Base-by-base conservation (phyloP, 2,113 vertebrate species). In the Varanus komodoensis region DNA sequence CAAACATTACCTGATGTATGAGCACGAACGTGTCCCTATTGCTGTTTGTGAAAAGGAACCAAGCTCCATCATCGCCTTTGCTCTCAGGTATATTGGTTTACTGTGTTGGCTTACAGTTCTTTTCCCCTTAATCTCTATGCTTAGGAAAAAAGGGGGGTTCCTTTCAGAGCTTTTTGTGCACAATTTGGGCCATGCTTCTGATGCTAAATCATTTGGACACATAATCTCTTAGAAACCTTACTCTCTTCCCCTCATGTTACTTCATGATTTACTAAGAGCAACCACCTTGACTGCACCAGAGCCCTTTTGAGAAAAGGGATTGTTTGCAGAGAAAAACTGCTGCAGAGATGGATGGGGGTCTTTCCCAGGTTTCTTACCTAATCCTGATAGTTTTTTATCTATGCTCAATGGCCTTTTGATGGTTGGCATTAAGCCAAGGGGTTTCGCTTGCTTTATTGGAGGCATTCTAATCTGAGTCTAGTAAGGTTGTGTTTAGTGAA, bases 31-130 rank as follows among this genome's bases (percentile, higher is more conserved):
- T 1, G 99, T 99, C 1, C 99, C 99, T 89, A 99, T 99, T 84
- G 98, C 99, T 0, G 99, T 99, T 91, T 99, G 99, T 68, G 99
- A 99, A 96, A 98, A 97, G 89, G 99, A 99, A 64, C 99, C 99
- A 25, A 99, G 99, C 94, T 99, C 99, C 92, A 99, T 99, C 96
- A 99, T 99, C 68, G 99, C 99, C 89, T 99, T 99, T 92, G 99
- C 99, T 86, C 99, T 99, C 97, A 99, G 99, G 99, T 99, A 97
- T 79, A 89, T 73, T 4, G 87, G 50, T 71, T 89, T 92, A 84
- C 25, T 95, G 84, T 0, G 3, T 64, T 5, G 84, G 52, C 54
- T 1, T 87, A 68, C 68, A 85, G 68, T 2, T 50, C n/a, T 68
- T 17, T 15, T 67, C 6, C 1, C 32, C 50, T 87, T 0, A 48